Conservation (phyloP, 2,888 invertebrate genomes). For the Caenorhabditis japonica region DNA sequence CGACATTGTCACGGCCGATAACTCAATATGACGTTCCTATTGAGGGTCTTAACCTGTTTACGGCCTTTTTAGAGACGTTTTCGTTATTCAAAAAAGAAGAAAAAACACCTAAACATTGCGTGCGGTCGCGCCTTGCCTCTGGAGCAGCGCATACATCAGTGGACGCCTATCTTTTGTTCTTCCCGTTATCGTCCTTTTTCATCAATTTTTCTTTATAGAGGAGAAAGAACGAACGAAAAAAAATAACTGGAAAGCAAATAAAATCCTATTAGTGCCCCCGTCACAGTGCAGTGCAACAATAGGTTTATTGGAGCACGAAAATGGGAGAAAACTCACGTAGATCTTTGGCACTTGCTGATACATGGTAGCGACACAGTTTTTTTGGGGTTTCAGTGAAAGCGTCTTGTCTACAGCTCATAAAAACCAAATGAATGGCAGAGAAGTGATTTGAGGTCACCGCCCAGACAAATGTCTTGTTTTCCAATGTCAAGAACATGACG, state of each 20-base stretch:
- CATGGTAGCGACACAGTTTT: constrained; percentile 15
- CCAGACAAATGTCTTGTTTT: constrained; percentile 17
- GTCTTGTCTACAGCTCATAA: constrained; percentile 10
- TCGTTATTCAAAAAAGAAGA: constrained; percentile 1
- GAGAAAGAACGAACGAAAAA: constrained; percentile 5
- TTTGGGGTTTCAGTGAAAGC: background rate
- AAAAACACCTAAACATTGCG: constrained; percentile 12
- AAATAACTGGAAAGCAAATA: constrained; percentile 15
- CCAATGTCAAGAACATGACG: constrained; percentile 11
- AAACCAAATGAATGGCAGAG: constrained; percentile 4
- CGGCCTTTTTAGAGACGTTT: constrained; percentile 2
- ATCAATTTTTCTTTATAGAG: constrained; percentile 1
- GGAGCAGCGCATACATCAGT: constrained; percentile 3
- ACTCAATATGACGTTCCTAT: constrained; percentile 11
- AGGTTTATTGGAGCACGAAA: constrained; percentile 10
- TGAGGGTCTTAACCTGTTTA: constrained; percentile 13
- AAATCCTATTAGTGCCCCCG: constrained; percentile 40
- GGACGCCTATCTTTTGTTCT: constrained; percentile 3
- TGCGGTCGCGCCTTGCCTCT: constrained; percentile 1
- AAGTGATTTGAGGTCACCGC: constrained; percentile 8
- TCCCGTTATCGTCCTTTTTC: constrained; percentile 9
- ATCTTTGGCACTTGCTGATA: constrained; percentile 26
- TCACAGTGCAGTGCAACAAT: constrained; percentile 5
- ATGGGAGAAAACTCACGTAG: constrained; percentile 29
- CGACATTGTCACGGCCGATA: constrained; percentile 10